Conservation (phyloP, 1,140 invertebrate genomes). For the Lordiphosa collinella region DNA sequence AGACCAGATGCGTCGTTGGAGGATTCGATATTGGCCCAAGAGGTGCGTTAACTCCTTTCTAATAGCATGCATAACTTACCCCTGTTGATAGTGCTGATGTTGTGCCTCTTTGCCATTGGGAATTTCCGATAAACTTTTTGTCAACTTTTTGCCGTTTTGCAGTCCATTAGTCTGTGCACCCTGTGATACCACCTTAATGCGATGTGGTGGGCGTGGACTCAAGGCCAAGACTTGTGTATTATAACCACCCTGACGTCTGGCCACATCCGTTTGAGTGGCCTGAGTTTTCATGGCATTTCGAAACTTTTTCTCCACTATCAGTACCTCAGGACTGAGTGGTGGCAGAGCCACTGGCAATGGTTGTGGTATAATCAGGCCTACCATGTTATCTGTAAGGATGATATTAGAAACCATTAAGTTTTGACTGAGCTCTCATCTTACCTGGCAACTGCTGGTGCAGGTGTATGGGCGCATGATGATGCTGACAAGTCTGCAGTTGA, state of each 20-base stretch:
- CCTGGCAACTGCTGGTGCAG: conserved; percentile 62
- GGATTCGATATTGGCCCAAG: too few species aligned
- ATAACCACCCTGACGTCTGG: conserved; percentile 83
- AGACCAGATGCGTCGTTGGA: too few species aligned
- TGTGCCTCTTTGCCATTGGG: conserved; percentile 62
- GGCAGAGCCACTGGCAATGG: conserved; percentile 47
- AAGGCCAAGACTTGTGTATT: conserved; percentile 86
- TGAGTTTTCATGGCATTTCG: conserved; percentile 93
- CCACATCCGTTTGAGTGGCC: conserved; percentile 93
- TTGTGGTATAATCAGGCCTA: conserved; percentile 58
- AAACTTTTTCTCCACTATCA: conserved; percentile 87
- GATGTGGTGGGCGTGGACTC: conserved; percentile 86
- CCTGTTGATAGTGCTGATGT: conserved; percentile 38
- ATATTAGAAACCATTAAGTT: not conserved
- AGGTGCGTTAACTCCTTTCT: too few species aligned
- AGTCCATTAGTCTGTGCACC: conserved; percentile 92
- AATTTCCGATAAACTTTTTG: conserved; percentile 91
- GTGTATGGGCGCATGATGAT: conserved; percentile 66
- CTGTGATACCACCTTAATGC: conserved; percentile 93
- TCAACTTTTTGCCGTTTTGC: conserved; percentile 85
- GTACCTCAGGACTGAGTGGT: conserved; percentile 67
- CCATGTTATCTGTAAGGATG: conserved; percentile 45
- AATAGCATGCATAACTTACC: conserved; percentile 34
- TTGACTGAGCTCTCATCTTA: not conserved
- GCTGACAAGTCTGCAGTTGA: conserved; percentile 61